A percentile compares a stretch with the other conserved stretches of the same genome.
Conservation (phyloP, 64 coral and sea anemone genomes). For the Actinia tenebrosa region DNA sequence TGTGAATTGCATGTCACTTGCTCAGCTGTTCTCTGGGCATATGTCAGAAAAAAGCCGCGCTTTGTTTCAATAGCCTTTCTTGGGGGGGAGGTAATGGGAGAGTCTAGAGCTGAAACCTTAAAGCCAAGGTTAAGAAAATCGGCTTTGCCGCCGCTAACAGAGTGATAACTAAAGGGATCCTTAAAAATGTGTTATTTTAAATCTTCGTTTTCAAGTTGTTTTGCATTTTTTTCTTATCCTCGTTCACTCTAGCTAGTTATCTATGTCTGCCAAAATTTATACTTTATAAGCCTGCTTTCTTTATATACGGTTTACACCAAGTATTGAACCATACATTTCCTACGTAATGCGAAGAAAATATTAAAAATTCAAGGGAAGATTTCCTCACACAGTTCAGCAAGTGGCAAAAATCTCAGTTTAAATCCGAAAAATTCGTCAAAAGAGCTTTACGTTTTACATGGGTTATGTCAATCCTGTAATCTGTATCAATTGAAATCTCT, state of each 20-base stretch:
- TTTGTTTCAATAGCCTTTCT: too few species aligned
- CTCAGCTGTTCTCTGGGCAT: neutral
- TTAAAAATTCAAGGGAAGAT: neutral
- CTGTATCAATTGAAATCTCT: neutral
- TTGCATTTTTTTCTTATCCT: too few species aligned
- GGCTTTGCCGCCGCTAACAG: too few species aligned
- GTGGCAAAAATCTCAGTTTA: neutral
- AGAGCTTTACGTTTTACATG: neutral
- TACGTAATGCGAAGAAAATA: neutral
- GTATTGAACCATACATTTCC: neutral
- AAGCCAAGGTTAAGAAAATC: too few species aligned
- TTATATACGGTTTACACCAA: neutral
- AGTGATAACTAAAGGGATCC: too few species aligned
- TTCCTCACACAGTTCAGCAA: neutral
- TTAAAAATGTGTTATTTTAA: too few species aligned
- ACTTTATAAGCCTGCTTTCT: neutral
- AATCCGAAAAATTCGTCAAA: neutral
- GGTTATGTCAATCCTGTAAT: neutral
- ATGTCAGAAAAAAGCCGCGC: neutral
- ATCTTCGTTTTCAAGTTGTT: too few species aligned
- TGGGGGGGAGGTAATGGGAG: too few species aligned
- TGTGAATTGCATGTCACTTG: neutral
- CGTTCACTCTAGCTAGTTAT: neutral
- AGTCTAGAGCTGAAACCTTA: too few species aligned
- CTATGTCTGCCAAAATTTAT: neutral